Evolutionary conservation across 2,888 invertebrate species (phyloP), one percentile per base, ranked within the genome.

Genomic region (Drosophila vallismaia): DNA sequence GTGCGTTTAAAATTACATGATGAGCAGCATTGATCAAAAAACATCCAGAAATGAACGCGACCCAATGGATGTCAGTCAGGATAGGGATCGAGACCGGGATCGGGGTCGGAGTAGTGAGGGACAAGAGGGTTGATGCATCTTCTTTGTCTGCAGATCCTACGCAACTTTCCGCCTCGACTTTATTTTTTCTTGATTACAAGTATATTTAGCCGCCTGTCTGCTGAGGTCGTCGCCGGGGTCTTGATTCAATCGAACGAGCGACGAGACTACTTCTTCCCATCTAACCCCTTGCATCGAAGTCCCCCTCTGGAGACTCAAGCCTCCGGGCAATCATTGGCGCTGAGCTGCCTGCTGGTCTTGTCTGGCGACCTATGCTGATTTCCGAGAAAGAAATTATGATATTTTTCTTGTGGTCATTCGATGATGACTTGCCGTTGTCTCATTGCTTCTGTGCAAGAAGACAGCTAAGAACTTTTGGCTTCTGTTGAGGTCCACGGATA

Each of bases 1-100:
- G 51, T 73, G 88, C 84, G 81, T 81, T 85, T 88, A 84, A 88
- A 88, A 86, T 80, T 88, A 88, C 85, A 85, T 76, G 84, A 88
- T 82, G 86, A 77, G 87, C 86, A 51, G 74, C 84, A 80, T 88
- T 88, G 80, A 88, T 80, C 77, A 86, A 83, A 77, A 74, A 59
- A 42, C 71, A 68, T 77, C 76, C 66, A 76, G 64, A 51, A 68
- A 60, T 59, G 51, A 58, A 56, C 24, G 46, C 59, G 69, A 36
- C 46, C 59, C 7, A 59, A 67, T 26, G 64, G 40, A 42, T 44
- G 42, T 29, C 29, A 33, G 26, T 38, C n/a, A 45, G 29, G 12
- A 12, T 9, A 40, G 12, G 46, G 24, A 26, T n/a, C 12, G 2
- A 50, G n/a, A n/a, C n/a, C n/a, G n/a, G n/a, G 63, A 72, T n/a